phyloP scores from a whole-genome alignment of 2,888 invertebrate genomes.

The Gortyna flavago region DNA sequence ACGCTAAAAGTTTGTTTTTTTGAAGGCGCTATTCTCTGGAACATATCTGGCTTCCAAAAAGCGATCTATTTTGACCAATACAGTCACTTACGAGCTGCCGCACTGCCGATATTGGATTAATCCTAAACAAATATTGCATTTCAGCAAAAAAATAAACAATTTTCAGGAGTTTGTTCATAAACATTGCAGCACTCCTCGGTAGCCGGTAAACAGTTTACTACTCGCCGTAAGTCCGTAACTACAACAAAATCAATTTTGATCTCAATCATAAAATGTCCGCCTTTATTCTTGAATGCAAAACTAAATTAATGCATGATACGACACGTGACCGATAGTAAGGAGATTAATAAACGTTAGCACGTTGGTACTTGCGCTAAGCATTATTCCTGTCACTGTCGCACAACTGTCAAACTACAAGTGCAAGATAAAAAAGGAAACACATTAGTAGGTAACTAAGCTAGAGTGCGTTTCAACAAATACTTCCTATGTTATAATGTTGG shows the following conservation, averaged over 20 bases:
- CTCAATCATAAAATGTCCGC: constrained; percentile 36
- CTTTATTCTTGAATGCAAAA: constrained; percentile 23
- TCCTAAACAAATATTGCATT: neutral
- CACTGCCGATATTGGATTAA: neutral
- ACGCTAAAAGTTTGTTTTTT: too few species aligned
- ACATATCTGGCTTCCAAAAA: neutral
- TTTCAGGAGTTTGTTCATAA: neutral
- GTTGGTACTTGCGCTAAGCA: neutral
- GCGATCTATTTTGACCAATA: neutral
- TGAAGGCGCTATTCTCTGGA: neutral
- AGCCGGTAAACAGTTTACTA: constrained; percentile 1
- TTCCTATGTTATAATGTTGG: too few species aligned
- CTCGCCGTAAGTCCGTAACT: neutral
- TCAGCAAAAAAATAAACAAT: constrained; percentile 13
- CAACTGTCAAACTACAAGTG: neutral
- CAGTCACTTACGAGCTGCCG: neutral
- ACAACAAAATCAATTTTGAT: constrained; percentile 24
- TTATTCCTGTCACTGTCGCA: neutral
- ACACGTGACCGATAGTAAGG: constrained; percentile 36
- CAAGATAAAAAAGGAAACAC: neutral
- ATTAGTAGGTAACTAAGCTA: neutral
- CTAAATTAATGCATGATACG: constrained; percentile 19
- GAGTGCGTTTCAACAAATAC: too few species aligned
- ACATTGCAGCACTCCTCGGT: neutral
- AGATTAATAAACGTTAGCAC: neutral